Evolutionary conservation across 1,140 invertebrate genomes (phyloP).

Genomic region (Camponotus pennsylvanicus): DNA sequence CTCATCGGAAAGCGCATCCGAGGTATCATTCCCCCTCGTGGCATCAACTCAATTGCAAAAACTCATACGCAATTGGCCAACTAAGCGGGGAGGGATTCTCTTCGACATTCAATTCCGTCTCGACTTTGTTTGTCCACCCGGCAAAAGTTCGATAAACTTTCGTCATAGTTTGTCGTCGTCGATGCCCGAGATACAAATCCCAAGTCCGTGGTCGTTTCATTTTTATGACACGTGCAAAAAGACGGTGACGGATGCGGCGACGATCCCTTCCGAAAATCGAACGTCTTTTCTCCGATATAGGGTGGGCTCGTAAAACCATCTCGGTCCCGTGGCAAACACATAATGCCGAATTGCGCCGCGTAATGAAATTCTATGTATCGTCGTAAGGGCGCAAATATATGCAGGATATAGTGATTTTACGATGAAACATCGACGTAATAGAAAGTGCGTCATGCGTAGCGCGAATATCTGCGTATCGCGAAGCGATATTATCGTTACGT

Average conservation of each 20-base stretch:
- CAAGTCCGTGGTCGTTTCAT: slow-evolving; percentile 52
- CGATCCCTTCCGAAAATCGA: slow-evolving; percentile 28
- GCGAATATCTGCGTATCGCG: slow-evolving; percentile 26
- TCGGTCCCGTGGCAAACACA: neutral
- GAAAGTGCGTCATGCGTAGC: neutral
- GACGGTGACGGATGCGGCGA: neutral
- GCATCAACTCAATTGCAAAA: slow-evolving; percentile 3
- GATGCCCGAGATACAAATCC: slow-evolving; percentile 62
- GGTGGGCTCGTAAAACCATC: slow-evolving; percentile 9
- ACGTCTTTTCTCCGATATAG: neutral
- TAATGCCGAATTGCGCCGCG: slow-evolving; percentile 34
- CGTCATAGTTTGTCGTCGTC: neutral
- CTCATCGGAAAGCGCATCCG: slow-evolving; percentile 5
- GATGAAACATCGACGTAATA: neutral
- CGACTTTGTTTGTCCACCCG: neutral
- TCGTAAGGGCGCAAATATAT: neutral
- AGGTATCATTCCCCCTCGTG: neutral
- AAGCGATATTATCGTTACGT: neutral
- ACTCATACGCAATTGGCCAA: slow-evolving; percentile 27
- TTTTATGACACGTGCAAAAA: slow-evolving; percentile 70
- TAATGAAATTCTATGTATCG: slow-evolving; percentile 56
- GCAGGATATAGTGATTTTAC: slow-evolving; percentile 36
- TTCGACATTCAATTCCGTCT: slow-evolving; percentile 44
- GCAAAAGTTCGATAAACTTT: slow-evolving; percentile 32
- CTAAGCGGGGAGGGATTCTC: neutral